phyloP scores from a whole-genome alignment of 2,113 vertebrate species.

The Oreochromis niloticus region DNA sequence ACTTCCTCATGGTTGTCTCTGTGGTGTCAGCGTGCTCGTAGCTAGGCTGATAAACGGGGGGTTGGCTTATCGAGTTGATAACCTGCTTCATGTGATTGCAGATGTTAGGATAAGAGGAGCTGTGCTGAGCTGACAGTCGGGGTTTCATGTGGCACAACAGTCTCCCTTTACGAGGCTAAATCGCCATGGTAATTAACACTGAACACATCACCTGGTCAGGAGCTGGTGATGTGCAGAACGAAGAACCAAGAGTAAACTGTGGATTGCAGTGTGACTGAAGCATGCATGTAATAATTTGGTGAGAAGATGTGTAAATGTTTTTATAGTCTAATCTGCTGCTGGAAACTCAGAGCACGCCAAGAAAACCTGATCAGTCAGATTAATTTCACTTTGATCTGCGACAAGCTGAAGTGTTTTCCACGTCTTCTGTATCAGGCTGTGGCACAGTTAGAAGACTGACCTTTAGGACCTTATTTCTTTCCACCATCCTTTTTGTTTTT shows the following conservation, averaged over 20 bases:
- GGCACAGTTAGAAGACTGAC: not conserved
- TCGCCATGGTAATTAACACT: accelerated
- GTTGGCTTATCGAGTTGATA: not conserved
- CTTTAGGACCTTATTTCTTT: accelerated
- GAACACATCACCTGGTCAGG: not conserved
- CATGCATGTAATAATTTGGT: not conserved
- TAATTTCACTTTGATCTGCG: not conserved
- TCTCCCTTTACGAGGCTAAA: not conserved
- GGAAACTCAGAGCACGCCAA: not conserved
- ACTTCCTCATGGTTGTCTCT: not conserved
- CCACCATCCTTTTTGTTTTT: not conserved
- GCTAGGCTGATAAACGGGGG: accelerated
- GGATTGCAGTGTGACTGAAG: not conserved
- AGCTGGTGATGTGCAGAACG: not conserved
- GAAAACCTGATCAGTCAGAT: not conserved
- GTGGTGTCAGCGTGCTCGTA: accelerated
- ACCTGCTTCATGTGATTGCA: not conserved
- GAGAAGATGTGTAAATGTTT: not conserved
- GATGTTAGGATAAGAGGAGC: not conserved
- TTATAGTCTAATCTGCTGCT: accelerated
- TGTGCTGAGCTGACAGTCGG: not conserved
- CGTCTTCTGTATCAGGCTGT: not conserved
- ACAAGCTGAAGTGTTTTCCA: not conserved
- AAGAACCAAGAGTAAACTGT: not conserved
- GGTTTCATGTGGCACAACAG: not conserved